Conservation (phyloP, 2,888 invertebrate genomes). For the Pasiphila rectangulata region DNA sequence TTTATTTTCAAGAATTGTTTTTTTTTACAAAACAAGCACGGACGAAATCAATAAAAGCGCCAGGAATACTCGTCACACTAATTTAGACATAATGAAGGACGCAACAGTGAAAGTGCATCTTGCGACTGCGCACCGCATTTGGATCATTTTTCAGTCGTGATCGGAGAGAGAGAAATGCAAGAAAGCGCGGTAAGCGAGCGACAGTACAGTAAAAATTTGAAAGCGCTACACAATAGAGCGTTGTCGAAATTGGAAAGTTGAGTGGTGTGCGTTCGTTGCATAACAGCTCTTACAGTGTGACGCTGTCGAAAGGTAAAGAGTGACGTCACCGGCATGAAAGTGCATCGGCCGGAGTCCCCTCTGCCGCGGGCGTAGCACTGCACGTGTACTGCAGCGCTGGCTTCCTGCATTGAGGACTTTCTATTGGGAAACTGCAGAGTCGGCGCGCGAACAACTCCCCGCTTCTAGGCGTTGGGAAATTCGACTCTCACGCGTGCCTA, state of each 20-base stretch:
- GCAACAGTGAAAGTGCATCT: constrained; percentile 74
- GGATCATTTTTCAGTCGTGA: constrained; percentile 74
- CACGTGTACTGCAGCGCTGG: constrained; percentile 55
- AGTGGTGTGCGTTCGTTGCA: constrained; percentile 74
- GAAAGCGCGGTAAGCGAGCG: constrained; percentile 73
- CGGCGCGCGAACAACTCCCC: constrained; percentile 51
- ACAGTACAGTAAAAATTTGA: constrained; percentile 76
- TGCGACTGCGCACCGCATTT: constrained; percentile 63
- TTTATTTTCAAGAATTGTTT: constrained; percentile 1
- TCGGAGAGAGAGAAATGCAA: constrained; percentile 69
- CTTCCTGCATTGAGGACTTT: constrained; percentile 77
- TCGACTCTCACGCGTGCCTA: constrained; percentile 64
- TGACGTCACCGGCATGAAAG: constrained; percentile 78
- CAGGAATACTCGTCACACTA: constrained; percentile 7
- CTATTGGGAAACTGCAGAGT: constrained; percentile 70
- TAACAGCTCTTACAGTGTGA: constrained; percentile 77
- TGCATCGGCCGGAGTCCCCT: constrained; percentile 75
- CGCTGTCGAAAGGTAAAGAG: constrained; percentile 74
- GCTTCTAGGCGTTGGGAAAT: constrained; percentile 63
- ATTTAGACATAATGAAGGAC: constrained; percentile 47
- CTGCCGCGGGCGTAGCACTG: constrained; percentile 38
- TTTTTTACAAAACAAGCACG: constrained; percentile 10
- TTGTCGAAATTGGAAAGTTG: constrained; percentile 81
- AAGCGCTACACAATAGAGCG: constrained; percentile 80
- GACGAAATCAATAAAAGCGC: neutral